Evolutionary conservation across 2,797 vertebrate genomes (phyloP).

Genomic region (Enteromius paludinosus): DNA sequence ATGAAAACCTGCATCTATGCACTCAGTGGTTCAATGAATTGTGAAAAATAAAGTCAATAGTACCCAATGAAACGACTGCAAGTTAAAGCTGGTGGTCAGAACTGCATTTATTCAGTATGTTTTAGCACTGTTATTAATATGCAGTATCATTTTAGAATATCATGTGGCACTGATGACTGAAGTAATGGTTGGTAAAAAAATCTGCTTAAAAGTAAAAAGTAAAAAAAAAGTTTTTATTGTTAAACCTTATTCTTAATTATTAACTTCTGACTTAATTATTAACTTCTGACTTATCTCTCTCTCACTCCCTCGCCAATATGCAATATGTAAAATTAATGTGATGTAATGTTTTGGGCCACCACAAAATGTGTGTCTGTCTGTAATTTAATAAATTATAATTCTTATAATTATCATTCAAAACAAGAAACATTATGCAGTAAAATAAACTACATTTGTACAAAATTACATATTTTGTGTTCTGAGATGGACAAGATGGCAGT

Average conservation of each 20-base stretch:
- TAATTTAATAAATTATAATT: background rate
- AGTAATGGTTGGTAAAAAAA: background rate
- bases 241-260: background rate
- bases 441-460: background rate
- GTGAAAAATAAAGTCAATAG: constrained; percentile 16
- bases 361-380: too few relatives aligned
- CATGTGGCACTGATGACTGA: background rate
- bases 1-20: constrained; percentile 10
- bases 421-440: background rate
- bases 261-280: background rate
- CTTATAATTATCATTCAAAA: background rate
- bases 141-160: background rate
- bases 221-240: background rate
- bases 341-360: too few relatives aligned
- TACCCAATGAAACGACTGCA: background rate
- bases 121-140: background rate
- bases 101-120: background rate
- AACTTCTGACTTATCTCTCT: background rate
- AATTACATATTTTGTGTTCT: background rate
- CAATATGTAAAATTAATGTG: too few relatives aligned
- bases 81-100: background rate
- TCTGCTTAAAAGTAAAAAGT: background rate
- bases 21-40: constrained; percentile 36
- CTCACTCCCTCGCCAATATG: too few relatives aligned
- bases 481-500: background rate